Base-by-base conservation (phyloP, 2,888 invertebrate species). In the Tinea semifulvella region DNA sequence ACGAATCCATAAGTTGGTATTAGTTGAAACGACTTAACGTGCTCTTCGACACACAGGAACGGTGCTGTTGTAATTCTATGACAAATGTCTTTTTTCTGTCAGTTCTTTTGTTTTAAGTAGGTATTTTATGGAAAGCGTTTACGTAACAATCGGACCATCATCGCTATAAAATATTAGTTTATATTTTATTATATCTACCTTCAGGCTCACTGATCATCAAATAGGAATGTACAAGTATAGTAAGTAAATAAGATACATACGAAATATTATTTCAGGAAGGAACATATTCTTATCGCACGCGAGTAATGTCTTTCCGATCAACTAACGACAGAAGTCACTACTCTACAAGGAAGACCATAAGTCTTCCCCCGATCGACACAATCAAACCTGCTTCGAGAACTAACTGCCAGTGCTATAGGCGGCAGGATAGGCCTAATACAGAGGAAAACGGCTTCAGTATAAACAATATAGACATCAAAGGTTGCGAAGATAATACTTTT, bases 241-340 rank as follows among this genome's bases (percentile, higher is more conserved):
- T 22, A 22, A 22, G 8, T 22, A 5, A 22, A 7, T 7, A 7
- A 22, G 6, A 22, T 22, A 22, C 25, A 22, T 22, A 22, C 25
- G 8, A 22, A n/a, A 22, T 22, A 22, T 40, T 19, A 38, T 43
- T 27, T 11, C 61, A 80, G 80, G 80, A 80, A 45, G 77, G 79
- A 4, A 44, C 31, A 2, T 74, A 71, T 42, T 80, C 79, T 1
- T 79, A 70, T 48, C 63, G 79, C 48, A 80, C 80, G 3, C 57
- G 79, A 14, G 66, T 77, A 45, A 52, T 79, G 47, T 80, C 80
- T 13, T 71, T 79, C 49, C 71, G 80, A 1, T 79, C 80, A 10
- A 66, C 75, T 16, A 74, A 74, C 47, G 79, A 77, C 2, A 62
- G 77, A 49, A 68, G 69, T 50, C 52, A 66, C 25, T 75, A 70